phyloP scores from a whole-genome alignment of 2,888 invertebrate genomes.

The Acleris emargana region DNA sequence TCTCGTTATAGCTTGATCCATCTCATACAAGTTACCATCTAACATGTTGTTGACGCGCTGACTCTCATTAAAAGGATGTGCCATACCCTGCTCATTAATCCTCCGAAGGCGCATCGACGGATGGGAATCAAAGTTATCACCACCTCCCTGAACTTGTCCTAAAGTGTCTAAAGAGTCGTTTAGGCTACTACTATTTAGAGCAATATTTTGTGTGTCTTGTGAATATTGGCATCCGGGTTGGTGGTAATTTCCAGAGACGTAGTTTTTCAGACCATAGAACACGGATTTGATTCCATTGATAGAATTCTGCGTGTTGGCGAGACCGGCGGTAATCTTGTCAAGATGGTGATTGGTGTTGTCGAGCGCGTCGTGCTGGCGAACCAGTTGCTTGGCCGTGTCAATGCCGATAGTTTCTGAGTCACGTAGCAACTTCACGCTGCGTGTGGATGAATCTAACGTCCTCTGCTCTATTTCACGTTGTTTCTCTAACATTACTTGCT shows the following conservation, averaged over 20 bases:
- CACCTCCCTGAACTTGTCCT: constrained; percentile 45
- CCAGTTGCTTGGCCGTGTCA: constrained; percentile 96
- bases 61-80: constrained; percentile 72
- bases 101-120: constrained; percentile 86
- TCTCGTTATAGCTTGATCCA: constrained; percentile 92
- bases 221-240: constrained; percentile 72
- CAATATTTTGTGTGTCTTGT: constrained; percentile 53
- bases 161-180: constrained; percentile 62
- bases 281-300: constrained; percentile 98
- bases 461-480: constrained; percentile 91
- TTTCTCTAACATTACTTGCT: constrained; percentile 88
- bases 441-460: constrained; percentile 91
- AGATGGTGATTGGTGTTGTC: constrained; percentile 94
- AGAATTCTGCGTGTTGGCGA: constrained; percentile 96
- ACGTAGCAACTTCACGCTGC: constrained; percentile 91
- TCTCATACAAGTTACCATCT: constrained; percentile 92
- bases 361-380: constrained; percentile 94
- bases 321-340: constrained; percentile 94
- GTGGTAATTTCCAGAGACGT: constrained; percentile 91
- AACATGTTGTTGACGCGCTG: constrained; percentile 87
- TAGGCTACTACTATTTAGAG: constrained; percentile 66
- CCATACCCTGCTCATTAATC: constrained; percentile 67
- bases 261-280: constrained; percentile 98
- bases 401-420: constrained; percentile 97
- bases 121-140: constrained; percentile 83